phyloP scores from a whole-genome alignment of 2,113 vertebrate genomes.

The Tragelaphus strepsiceros region DNA sequence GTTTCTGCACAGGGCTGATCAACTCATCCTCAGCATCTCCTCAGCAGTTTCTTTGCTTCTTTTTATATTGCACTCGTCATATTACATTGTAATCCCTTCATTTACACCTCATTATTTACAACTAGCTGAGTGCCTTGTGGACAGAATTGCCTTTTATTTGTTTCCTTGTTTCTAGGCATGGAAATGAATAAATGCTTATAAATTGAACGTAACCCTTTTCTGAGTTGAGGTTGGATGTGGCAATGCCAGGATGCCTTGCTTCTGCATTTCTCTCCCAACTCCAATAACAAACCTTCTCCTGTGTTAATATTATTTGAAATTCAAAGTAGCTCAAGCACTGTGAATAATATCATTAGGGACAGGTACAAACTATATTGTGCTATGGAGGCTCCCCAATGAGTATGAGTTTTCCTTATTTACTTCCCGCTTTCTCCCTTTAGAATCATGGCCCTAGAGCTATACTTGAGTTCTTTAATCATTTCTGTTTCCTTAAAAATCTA shows the following conservation, averaged over 20 bases:
- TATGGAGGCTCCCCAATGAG: background rate
- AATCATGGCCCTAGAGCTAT: background rate
- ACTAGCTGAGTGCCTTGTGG: background rate
- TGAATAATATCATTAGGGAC: background rate
- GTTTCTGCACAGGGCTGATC: background rate
- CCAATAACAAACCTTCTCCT: background rate
- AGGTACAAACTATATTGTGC: background rate
- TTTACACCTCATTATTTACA: slow-evolving; percentile 37
- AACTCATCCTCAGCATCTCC: background rate
- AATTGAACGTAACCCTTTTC: background rate
- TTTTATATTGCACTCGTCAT: background rate
- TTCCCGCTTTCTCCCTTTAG: background rate
- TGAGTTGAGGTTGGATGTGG: slow-evolving; percentile 16
- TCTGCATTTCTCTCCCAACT: background rate
- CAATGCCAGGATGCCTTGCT: background rate
- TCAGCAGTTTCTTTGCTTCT: background rate
- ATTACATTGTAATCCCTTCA: background rate
- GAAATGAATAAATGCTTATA: background rate
- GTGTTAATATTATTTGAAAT: slow-evolving; percentile 29
- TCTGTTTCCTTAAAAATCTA: slow-evolving; percentile 40
- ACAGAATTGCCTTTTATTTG: slow-evolving; percentile 18
- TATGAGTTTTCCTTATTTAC: background rate
- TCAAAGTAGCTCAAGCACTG: background rate
- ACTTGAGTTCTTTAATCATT: background rate
- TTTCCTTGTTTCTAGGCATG: slow-evolving; percentile 8